Conservation (phyloP, 2,113 vertebrate species). For the Sphaerodactylus townsendi region DNA sequence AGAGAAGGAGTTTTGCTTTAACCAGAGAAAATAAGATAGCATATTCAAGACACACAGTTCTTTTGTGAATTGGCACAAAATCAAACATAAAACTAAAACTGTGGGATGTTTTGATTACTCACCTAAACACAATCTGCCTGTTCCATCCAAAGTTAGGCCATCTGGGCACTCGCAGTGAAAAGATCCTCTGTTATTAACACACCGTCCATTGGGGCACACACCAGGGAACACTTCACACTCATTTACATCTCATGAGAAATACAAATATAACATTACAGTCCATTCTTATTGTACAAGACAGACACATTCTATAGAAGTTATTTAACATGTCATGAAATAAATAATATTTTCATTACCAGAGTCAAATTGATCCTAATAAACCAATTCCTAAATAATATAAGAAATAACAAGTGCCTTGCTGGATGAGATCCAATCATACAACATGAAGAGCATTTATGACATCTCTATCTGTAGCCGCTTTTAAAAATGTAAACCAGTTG, state of each 20-base stretch:
- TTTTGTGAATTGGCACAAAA: neutral
- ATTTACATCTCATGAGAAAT: conserved; percentile 71
- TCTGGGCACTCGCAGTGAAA: conserved; percentile 78
- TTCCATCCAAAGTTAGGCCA: conserved; percentile 74
- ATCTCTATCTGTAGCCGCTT: neutral
- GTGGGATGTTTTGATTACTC: conserved; percentile 33
- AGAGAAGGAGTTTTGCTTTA: no score
- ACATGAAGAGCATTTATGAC: neutral
- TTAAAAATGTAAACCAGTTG: neutral
- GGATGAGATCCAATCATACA: neutral
- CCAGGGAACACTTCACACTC: conserved; percentile 81
- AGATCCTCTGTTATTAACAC: conserved; percentile 78
- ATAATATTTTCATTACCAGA: neutral
- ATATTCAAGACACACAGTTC: neutral
- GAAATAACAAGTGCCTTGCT: neutral
- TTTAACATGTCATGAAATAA: neutral
- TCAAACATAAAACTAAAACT: neutral
- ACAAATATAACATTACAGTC: neutral
- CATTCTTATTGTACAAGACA: neutral
- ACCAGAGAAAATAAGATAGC: no score
- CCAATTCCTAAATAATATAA: neutral
- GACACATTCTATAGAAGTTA: neutral
- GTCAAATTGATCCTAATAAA: neutral
- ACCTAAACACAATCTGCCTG: conserved; percentile 78
- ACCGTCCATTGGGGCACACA: conserved; percentile 75